Evolutionary conservation across 2,113 vertebrate genomes (phyloP).

Genomic region (Charina bottae): DNA sequence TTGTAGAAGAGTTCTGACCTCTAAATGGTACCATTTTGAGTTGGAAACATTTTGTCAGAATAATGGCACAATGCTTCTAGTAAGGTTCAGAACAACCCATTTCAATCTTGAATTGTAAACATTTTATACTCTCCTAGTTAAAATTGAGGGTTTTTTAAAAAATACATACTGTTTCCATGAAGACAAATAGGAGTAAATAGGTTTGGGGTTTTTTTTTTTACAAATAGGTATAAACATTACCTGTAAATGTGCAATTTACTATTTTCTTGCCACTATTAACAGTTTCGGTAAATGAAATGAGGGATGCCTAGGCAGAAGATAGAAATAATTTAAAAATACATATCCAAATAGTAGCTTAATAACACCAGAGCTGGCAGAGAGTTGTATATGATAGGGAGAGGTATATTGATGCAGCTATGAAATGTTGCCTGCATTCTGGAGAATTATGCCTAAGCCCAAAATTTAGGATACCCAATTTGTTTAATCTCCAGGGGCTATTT

Average conservation of each 20-base stretch:
- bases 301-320: neutral
- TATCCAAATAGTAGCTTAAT: neutral
- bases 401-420: constrained; percentile 5
- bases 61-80: neutral
- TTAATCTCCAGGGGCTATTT: constrained; percentile 6
- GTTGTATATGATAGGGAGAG: constrained; percentile 1
- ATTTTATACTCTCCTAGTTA: neutral
- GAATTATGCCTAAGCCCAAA: constrained; percentile 36
- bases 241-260: constrained; percentile 26
- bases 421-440: constrained; percentile 28
- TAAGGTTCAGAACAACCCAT: neutral
- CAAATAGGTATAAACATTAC: constrained; percentile 12
- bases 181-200: neutral
- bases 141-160: neutral
- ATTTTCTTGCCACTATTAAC: neutral
- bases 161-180: neutral
- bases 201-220: neutral
- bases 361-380: neutral
- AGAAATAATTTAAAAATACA: neutral
- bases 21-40: neutral
- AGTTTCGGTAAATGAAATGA: neutral
- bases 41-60: neutral
- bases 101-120: neutral
- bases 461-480: constrained; percentile 17
- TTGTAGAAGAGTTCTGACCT: neutral